Evolutionary conservation across 2,888 invertebrate genomes (phyloP), one percentile per base, ranked within the genome.

Genomic region (Drosophila meridiana): DNA sequence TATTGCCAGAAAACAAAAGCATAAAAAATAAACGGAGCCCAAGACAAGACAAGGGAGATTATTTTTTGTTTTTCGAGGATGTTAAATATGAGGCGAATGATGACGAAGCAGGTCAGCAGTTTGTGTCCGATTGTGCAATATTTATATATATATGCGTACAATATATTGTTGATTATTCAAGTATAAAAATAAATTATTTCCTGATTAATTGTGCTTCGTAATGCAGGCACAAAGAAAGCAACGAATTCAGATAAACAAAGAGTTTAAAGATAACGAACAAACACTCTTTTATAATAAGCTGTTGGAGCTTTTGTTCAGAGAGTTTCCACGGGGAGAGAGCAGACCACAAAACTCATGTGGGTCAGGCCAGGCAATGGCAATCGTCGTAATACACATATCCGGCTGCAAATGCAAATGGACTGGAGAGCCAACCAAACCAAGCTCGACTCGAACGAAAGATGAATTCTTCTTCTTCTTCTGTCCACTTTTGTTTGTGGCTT

Each of bases 121-220:
- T 63, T 58, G 48, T 38, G 45, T 5, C n/a, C 45, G 63, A 78
- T 67, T 80, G 55, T 67, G 66, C 55, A 73, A 73, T 67, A 55
- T 34, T n/a, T n/a, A 45, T 67, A 53, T 42, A 60, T 48, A 20
- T 34, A 14, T 45, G 26, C 11, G 20, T 20, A 20, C 20, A 20
- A n/a, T 40, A n/a, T 52, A 7, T 9, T 40, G 28, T 20, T 9
- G 32, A 45, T 57, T 32, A 38, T 20, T 55, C 50, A 66, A 30
- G 57, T 62, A 40, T 74, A 69, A 73, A 81, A 69, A 82, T 69
- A 76, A 79, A 76, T 74, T 69, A 79, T 90, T 90, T 85, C 90
- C 90, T 83, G 89, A 90, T 88, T 88, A 83, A 88, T 88, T 77
- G 48, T 80, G 82, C 67, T 56, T 28, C 28, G 78, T 59, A 73